phyloP scores from a whole-genome alignment of 2,113 vertebrate species.

The Microcebus murinus region DNA sequence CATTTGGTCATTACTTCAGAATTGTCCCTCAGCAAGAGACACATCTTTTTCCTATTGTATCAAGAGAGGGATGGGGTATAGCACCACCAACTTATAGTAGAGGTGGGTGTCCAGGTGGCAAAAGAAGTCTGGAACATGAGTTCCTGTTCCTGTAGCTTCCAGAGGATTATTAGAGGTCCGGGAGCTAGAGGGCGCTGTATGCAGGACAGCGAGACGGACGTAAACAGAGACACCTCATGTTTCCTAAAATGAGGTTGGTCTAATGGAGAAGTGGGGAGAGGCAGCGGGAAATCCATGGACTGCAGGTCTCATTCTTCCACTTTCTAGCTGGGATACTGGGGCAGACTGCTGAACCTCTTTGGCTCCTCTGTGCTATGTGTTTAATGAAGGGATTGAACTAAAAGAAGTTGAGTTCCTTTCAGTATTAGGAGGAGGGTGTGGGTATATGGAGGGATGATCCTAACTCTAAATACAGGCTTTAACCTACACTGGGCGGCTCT shows the following conservation, averaged over 20 bases:
- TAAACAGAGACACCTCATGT: neutral
- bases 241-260: neutral
- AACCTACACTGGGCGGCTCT: neutral
- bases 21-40: neutral
- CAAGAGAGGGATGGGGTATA: neutral
- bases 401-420: neutral
- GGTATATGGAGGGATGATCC: neutral
- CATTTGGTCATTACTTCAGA: neutral
- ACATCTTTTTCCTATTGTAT: neutral
- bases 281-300: accelerated
- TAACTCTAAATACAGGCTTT: neutral
- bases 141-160: neutral
- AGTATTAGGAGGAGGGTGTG: neutral
- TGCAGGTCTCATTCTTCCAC: neutral
- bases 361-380: neutral
- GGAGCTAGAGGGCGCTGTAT: neutral
- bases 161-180: neutral
- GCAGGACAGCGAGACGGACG: neutral
- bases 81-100: neutral
- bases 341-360: neutral
- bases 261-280: neutral
- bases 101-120: neutral
- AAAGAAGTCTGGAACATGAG: neutral
- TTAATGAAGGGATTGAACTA: neutral
- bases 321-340: neutral